These are phyloP conservation scores for Alectoris magna DNA, from an alignment of 2,797 vertebrate species.

Conservation along the genomic window DNA sequence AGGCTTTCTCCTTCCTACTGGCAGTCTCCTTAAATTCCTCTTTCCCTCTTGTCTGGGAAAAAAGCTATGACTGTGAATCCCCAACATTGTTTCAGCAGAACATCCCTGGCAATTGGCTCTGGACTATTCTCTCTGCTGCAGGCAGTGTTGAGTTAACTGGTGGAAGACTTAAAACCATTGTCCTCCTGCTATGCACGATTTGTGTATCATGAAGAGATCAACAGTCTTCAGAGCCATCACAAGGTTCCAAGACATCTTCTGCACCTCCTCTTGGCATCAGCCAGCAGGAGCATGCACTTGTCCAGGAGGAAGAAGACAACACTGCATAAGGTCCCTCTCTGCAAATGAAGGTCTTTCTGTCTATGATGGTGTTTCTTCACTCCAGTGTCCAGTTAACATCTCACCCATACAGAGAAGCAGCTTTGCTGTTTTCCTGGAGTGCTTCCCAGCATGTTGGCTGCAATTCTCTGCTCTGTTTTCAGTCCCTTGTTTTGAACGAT, in stretches of 20 bases:
- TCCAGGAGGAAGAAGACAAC: not conserved
- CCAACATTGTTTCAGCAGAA: not conserved
- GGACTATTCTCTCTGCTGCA: not conserved
- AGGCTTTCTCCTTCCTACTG: not conserved
- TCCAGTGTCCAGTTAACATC: not conserved
- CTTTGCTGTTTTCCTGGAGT: not conserved
- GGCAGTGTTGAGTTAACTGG: not conserved
- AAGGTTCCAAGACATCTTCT: not conserved
- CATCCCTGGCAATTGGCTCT: not conserved
- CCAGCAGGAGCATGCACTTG: rapidly evolving
- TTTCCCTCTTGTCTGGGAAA: not conserved
- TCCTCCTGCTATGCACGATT: not conserved
- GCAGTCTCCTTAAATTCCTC: not conserved
- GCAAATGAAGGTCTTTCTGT: not conserved
- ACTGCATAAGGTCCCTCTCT: not conserved
- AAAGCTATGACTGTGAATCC: not conserved
- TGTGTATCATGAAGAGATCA: not conserved
- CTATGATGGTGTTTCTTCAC: not conserved
- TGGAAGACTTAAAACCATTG: not conserved
- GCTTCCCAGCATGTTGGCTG: slow-evolving; percentile 6
- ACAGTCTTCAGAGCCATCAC: not conserved
- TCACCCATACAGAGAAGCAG: not conserved
- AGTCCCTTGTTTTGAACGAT: not conserved
- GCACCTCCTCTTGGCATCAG: not conserved
- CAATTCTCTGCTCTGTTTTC: slow-evolving; percentile 2